Evolutionary conservation across 2,888 invertebrate genomes (phyloP), one percentile per base, ranked within the genome.

Genomic region (Aleiodes alternator): DNA sequence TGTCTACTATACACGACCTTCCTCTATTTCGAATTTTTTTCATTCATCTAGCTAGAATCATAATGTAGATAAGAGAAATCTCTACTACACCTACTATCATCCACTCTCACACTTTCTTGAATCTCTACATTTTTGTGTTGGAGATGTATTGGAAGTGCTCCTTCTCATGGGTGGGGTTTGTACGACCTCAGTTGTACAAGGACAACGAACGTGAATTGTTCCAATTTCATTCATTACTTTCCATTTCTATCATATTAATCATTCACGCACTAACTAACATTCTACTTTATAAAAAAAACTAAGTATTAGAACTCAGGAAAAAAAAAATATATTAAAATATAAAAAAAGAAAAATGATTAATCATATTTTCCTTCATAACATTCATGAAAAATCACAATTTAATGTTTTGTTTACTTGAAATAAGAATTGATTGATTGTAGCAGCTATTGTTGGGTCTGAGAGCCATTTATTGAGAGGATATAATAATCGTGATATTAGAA

Each of bases 111-210:
- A 48, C 64, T 3, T 64, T 48, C 11, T 43, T 34, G 14, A 59
- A 59, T 34, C 12, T 38, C 38, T 38, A 6, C 34, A 43, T 64
- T 64, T 64, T 23, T 43, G 2, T 43, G 43, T 11, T 56, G 16
- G 11, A 11, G 56, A 11, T 11, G 29, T 16, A 64, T 23, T 14
- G 64, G 48, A 43, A 16, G 64, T 16, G 64, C 38, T 61, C 29
- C 48, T n/a, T 14, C 9, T 8, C 3, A 48, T 64, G 64, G 64
- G 64, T 48, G 64, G 64, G 64, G 64, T 64, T 64, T 14, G 34
- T 29, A n/a, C 12, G 64, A 64, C 64, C 64, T 64, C 64, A 64
- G 64, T 64, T 64, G 48, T 43, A 14, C 48, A 43, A 64, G 43
- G 64, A 43, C 43, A 64, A 48, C 64, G 7, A 64, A 11, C 16